These are phyloP conservation scores for Leptonema lineaticorne DNA, from an alignment of 1,140 invertebrate genomes.

Conservation along the genomic window DNA sequence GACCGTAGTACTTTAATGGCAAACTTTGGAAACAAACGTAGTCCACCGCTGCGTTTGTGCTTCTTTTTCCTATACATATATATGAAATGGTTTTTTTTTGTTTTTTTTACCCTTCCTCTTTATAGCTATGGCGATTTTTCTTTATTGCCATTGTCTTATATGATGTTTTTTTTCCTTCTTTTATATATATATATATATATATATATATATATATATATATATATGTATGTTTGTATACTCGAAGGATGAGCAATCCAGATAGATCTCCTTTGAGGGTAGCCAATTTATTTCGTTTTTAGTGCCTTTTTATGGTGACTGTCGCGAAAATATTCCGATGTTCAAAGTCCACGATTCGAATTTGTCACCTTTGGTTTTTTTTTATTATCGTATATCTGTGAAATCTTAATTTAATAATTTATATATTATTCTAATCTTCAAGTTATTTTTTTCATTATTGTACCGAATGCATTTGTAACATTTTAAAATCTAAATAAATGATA, in stretches of 20 bases:
- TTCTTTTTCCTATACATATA: constrained; percentile 11
- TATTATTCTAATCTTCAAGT: too few relatives aligned
- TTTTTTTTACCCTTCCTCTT: constrained; percentile 15
- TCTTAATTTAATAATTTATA: too few relatives aligned
- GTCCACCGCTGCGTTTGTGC: constrained; percentile 22
- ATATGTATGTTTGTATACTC: constrained; percentile 2
- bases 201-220: too few relatives aligned
- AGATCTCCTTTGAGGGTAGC: constrained; percentile 30
- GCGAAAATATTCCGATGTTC: constrained; percentile 14
- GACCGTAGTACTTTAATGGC: constrained; percentile 30
- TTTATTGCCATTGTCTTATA: constrained; percentile 33
- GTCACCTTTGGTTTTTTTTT: too few relatives aligned
- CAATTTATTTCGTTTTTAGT: constrained; percentile 32
- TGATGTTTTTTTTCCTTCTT: constrained; percentile 21
- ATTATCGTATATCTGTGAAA: too few relatives aligned
- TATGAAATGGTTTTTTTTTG: neutral
- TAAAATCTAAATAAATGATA: too few relatives aligned
- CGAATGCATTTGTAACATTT: too few relatives aligned
- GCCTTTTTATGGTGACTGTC: constrained; percentile 23
- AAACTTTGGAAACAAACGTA: constrained; percentile 31
- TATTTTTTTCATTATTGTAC: too few relatives aligned
- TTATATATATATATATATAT: too few relatives aligned
- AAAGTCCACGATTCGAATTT: constrained; percentile 9
- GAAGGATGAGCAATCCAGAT: constrained; percentile 28
- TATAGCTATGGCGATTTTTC: constrained; percentile 25